phyloP scores from a whole-genome alignment of 2,888 invertebrate species.

The Papilio demoleus region DNA sequence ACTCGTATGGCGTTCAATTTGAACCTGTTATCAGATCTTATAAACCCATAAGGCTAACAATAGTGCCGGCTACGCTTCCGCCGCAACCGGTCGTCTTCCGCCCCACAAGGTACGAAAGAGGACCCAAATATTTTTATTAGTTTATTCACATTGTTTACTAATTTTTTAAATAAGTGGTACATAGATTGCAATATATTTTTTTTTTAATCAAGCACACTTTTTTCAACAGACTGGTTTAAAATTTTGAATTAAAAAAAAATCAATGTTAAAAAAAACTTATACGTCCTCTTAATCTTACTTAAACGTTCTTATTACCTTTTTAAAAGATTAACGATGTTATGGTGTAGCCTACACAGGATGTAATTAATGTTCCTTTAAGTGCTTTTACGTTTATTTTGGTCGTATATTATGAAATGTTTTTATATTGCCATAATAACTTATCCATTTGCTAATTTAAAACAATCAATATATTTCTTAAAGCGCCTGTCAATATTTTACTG shows the following conservation, averaged over 20 bases:
- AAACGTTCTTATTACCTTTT: neutral
- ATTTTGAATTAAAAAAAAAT: neutral
- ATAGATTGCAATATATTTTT: no score
- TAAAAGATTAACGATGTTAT: constrained; percentile 7
- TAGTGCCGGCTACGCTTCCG: constrained; percentile 54
- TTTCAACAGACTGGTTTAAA: neutral
- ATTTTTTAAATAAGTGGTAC: neutral
- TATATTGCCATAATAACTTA: no score
- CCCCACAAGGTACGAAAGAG: constrained; percentile 42
- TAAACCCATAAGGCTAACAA: constrained; percentile 44
- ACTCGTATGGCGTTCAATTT: constrained; percentile 13
- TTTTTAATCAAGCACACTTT: neutral
- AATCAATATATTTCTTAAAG: no score
- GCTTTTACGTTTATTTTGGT: constrained; percentile 5
- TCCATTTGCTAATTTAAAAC: no score
- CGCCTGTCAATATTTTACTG: no score
- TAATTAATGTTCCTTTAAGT: neutral
- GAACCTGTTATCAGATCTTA: constrained; percentile 30
- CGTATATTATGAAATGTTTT: neutral
- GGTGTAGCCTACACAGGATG: neutral
- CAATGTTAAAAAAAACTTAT: neutral
- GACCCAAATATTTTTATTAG: constrained; percentile 21
- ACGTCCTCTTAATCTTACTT: no score
- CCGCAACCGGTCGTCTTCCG: constrained; percentile 60
- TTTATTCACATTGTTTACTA: constrained; percentile 1